phyloP scores from a whole-genome alignment of 2,113 vertebrate species.

The Pipra filicauda region DNA sequence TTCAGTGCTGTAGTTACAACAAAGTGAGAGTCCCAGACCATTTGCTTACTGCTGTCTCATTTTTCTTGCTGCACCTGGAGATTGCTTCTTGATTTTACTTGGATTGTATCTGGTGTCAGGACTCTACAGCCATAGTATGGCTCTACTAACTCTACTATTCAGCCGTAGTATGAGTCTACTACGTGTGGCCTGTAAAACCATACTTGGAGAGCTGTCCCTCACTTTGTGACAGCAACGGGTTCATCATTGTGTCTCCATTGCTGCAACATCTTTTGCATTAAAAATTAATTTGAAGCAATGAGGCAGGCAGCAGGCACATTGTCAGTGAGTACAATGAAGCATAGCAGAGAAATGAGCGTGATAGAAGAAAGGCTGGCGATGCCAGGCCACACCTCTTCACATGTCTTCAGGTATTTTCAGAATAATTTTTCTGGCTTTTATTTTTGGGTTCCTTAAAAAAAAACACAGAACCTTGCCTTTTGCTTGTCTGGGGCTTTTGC shows the following conservation, averaged over 20 bases:
- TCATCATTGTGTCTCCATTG: neutral
- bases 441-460: neutral
- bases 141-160: neutral
- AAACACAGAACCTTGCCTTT: neutral
- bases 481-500: neutral
- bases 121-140: neutral
- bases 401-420: neutral
- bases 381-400: neutral
- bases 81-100: neutral
- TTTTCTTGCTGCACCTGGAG: neutral
- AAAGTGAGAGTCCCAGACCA: neutral
- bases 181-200: neutral
- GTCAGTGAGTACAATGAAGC: neutral
- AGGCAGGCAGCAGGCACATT: neutral
- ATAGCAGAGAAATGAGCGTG: neutral
- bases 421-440: neutral
- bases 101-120: neutral
- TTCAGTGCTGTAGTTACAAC: neutral
- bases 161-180: neutral
- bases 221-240: neutral
- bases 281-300: neutral
- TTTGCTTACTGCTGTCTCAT: neutral
- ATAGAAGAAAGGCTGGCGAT: neutral
- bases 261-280: neutral
- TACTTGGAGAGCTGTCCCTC: neutral